These are phyloP conservation scores for Dione vanillae DNA, from an alignment of 2,888 invertebrate species.

Conservation along the genomic window DNA sequence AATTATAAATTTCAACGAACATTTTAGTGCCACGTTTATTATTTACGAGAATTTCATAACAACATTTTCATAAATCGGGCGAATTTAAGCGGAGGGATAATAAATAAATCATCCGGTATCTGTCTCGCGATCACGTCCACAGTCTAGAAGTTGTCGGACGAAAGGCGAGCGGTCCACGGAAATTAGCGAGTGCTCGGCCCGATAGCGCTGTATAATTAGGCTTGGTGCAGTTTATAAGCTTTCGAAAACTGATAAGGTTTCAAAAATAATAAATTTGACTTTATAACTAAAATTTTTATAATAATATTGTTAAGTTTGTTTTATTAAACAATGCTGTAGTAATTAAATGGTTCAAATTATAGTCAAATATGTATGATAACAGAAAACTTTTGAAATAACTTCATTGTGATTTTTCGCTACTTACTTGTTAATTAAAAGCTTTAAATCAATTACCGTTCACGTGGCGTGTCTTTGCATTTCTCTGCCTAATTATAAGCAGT, in stretches of 20 bases:
- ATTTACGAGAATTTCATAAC: conserved; percentile 36
- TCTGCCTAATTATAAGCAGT: conserved; percentile 76
- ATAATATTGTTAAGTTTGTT: no score
- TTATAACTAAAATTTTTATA: no score
- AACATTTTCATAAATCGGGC: conserved; percentile 42
- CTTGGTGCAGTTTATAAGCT: conserved; percentile 54
- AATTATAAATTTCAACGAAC: conserved; percentile 24
- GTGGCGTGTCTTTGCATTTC: conserved; percentile 80
- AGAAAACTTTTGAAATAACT: no score
- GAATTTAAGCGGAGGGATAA: conserved; percentile 49
- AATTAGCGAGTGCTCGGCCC: conserved; percentile 79
- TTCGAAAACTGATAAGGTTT: background rate
- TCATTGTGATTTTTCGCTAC: conserved; percentile 26
- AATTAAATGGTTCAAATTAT: no score
- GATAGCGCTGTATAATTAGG: conserved; percentile 74
- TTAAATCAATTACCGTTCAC: conserved; percentile 62
- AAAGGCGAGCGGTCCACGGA: conserved; percentile 73
- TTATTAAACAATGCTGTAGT: background rate
- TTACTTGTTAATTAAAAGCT: conserved; percentile 41
- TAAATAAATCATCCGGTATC: conserved; percentile 75
- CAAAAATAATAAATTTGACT: background rate
- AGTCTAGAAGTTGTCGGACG: conserved; percentile 70
- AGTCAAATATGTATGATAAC: no score
- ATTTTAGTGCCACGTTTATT: conserved; percentile 28
- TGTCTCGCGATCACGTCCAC: conserved; percentile 70